phyloP scores from a whole-genome alignment of 1,140 invertebrate genomes.

The Zaprionus tsacasi region DNA sequence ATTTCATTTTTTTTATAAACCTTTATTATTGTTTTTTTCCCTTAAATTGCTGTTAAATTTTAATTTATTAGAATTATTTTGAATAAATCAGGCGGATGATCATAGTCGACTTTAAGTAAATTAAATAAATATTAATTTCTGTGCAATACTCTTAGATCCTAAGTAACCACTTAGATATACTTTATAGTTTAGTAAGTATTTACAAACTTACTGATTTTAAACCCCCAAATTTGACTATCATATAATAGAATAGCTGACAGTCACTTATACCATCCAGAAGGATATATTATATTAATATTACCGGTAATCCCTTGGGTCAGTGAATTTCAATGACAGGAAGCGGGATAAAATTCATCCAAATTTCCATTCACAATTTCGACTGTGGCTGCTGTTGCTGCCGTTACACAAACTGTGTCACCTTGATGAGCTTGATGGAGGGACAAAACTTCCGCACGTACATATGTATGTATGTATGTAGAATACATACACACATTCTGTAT shows the following conservation, averaged over 20 bases:
- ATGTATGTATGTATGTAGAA: no score
- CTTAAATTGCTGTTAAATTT: no score
- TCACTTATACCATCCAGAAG: neutral
- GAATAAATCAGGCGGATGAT: no score
- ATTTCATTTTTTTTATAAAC: no score
- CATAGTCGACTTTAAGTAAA: no score
- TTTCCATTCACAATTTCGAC: slow-evolving; percentile 40
- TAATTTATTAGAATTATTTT: no score
- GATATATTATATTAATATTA: neutral
- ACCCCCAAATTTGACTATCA: neutral
- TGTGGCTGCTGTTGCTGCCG: slow-evolving; percentile 34
- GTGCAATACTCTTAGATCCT: no score
- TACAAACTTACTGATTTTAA: neutral
- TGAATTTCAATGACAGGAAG: slow-evolving; percentile 74
- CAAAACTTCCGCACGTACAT: neutral
- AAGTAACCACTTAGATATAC: no score
- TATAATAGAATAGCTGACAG: neutral
- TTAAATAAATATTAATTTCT: no score
- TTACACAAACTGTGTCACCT: slow-evolving; percentile 69
- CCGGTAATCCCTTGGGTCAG: slow-evolving; percentile 17
- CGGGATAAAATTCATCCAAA: slow-evolving; percentile 51
- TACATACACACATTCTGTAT: slow-evolving; percentile 23
- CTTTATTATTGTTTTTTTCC: no score
- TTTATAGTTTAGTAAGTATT: no score
- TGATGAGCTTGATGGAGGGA: slow-evolving; percentile 44